These are phyloP conservation scores for Gyrodactylus salaris DNA, from an alignment of 1,140 invertebrate species.

Conservation along the genomic window DNA sequence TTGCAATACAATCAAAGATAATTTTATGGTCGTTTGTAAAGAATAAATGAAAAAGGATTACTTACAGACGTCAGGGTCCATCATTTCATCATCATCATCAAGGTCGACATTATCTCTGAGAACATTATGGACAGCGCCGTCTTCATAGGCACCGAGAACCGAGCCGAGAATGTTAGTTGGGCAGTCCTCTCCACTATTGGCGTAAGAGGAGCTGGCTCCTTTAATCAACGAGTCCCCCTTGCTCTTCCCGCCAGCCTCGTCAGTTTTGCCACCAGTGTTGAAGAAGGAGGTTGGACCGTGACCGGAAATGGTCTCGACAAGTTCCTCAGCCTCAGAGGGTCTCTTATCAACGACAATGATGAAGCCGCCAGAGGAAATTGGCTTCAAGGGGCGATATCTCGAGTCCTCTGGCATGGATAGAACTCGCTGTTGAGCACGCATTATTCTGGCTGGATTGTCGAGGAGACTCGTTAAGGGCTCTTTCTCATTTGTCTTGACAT, in stretches of 20 bases:
- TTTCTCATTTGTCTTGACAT: constrained; percentile 23
- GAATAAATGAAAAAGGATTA: background rate
- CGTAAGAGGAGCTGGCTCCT: background rate
- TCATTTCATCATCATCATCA: constrained; percentile 1
- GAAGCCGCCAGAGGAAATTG: constrained; percentile 50
- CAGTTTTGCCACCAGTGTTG: background rate
- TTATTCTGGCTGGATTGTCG: constrained; percentile 58
- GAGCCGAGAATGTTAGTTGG: background rate
- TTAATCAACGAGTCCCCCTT: background rate
- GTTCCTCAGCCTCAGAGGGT: constrained; percentile 38
- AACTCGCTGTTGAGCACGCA: constrained; percentile 64
- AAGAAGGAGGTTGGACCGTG: background rate
- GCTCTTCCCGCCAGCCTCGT: background rate
- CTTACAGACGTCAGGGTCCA: background rate
- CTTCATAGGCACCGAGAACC: background rate
- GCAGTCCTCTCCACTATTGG: background rate
- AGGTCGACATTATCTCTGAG: background rate
- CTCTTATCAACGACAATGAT: constrained; percentile 48
- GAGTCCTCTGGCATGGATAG: constrained; percentile 41
- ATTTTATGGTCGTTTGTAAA: background rate
- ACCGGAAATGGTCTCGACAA: constrained; percentile 54
- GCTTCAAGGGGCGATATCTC: constrained; percentile 50
- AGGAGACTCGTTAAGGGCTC: constrained; percentile 57
- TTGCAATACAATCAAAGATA: too few relatives aligned
- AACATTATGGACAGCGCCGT: background rate